Evolutionary conservation across 2,797 vertebrate species (phyloP).

Genomic region (Setipinna tenuifilis): DNA sequence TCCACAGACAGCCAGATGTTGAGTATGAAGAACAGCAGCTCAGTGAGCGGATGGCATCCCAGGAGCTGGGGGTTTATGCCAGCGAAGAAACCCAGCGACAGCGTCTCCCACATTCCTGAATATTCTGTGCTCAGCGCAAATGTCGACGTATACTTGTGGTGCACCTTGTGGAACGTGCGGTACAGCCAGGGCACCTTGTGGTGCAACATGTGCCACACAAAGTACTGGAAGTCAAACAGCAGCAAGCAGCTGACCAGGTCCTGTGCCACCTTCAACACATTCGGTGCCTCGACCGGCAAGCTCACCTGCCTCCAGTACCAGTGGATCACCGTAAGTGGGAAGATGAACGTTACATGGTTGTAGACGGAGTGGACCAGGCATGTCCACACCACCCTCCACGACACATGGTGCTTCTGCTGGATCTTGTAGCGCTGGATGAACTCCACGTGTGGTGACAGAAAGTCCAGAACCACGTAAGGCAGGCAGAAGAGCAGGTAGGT

Average conservation of each 20-base stretch:
- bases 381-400: conserved; percentile 67
- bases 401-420: conserved; percentile 75
- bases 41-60: conserved; percentile 83
- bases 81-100: conserved; percentile 85
- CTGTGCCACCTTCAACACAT: conserved; percentile 64
- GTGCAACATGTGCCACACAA: conserved; percentile 89
- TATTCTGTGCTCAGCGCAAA: conserved; percentile 87
- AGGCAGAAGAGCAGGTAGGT: conserved; percentile 83
- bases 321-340: conserved; percentile 79
- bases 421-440: conserved; percentile 83
- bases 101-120: conserved; percentile 86
- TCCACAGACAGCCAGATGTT: conserved; percentile 94
- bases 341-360: conserved; percentile 82
- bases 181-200: conserved; percentile 90
- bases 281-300: conserved; percentile 71
- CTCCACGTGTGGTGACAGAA: conserved; percentile 82
- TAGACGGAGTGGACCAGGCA: conserved; percentile 78
- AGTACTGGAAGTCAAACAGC: conserved; percentile 89
- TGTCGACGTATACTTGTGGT: conserved; percentile 83
- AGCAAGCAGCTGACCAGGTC: conserved; percentile 80
- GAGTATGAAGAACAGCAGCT: conserved; percentile 81
- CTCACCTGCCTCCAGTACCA: conserved; percentile 76
- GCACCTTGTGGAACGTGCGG: conserved; percentile 86
- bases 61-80: conserved; percentile 75
- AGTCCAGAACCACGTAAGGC: conserved; percentile 69